phyloP scores from a whole-genome alignment of 2,797 vertebrate genomes.

The Aratinga solstitialis region DNA sequence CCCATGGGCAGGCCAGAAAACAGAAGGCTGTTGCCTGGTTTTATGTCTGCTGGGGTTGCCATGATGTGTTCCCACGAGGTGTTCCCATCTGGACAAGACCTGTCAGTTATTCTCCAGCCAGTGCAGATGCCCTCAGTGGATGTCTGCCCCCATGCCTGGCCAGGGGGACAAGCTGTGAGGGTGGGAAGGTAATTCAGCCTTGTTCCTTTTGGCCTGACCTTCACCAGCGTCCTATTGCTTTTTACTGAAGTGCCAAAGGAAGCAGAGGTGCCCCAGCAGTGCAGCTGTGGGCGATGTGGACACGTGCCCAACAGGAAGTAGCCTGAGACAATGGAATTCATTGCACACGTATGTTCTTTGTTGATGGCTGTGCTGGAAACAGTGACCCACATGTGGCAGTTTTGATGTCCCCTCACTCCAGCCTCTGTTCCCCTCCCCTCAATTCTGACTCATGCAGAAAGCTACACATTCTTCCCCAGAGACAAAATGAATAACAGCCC shows the following conservation, averaged over 20 bases:
- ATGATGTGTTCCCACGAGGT: not conserved
- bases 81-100: not conserved
- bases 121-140: not conserved
- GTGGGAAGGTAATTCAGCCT: not conserved
- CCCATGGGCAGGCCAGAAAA: rapidly evolving
- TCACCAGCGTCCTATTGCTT: not conserved
- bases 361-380: conserved; percentile 19
- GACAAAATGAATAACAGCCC: not conserved
- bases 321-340: conserved; percentile 25
- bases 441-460: not conserved
- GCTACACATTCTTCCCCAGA: not conserved
- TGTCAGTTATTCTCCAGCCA: not conserved
- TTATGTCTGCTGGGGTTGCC: not conserved
- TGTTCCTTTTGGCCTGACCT: not conserved
- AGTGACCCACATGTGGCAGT: not conserved
- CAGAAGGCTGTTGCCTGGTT: not conserved
- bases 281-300: not conserved
- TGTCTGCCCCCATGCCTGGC: not conserved
- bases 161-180: not conserved
- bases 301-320: conserved; percentile 26
- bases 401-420: not conserved
- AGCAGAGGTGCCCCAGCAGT: not conserved
- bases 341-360: not conserved
- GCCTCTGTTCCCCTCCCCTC: not conserved
- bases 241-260: not conserved